phyloP scores from a whole-genome alignment of 2,797 vertebrate species.

The Poeciliopsis gracilis region DNA sequence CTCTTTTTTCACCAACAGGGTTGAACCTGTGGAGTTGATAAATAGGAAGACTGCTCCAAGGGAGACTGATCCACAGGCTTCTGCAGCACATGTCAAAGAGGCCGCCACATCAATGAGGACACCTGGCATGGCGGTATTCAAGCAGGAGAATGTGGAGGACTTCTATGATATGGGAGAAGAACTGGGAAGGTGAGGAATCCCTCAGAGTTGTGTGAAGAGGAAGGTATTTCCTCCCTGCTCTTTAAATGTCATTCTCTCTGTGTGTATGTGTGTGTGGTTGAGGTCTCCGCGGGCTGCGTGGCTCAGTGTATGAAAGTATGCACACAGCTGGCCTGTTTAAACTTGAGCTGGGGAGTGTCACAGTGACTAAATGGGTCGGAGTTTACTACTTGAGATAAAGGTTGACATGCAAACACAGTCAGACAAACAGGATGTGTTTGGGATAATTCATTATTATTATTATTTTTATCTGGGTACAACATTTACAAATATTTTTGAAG shows the following conservation, averaged over 20 bases:
- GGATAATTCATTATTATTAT: not conserved
- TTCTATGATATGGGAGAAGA: constrained; percentile 91
- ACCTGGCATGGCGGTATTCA: constrained; percentile 91
- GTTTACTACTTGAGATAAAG: constrained; percentile 42
- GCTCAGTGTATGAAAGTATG: constrained; percentile 25
- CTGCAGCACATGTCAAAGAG: constrained; percentile 35
- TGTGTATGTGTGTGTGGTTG: constrained; percentile 40
- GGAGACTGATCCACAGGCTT: constrained; percentile 16
- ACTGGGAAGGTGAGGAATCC: constrained; percentile 89
- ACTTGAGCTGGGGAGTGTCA: constrained; percentile 60
- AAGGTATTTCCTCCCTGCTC: constrained; percentile 6
- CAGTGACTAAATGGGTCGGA: constrained; percentile 30
- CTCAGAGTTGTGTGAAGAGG: not conserved
- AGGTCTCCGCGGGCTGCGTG: constrained; percentile 10
- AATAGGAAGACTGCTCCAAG: constrained; percentile 16
- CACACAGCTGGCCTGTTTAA: constrained; percentile 63
- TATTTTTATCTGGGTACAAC: constrained; percentile 18
- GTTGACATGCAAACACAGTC: not conserved
- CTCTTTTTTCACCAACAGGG: constrained; percentile 53
- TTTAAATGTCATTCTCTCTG: constrained; percentile 1
- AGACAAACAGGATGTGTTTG: constrained; percentile 8
- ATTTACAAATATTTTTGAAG: constrained; percentile 21
- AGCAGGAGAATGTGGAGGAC: constrained; percentile 94
- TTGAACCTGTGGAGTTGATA: constrained; percentile 19
- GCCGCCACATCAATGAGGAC: constrained; percentile 85